phyloP scores from a whole-genome alignment of 2,113 vertebrate genomes.

The Archocentrus centrarchus region DNA sequence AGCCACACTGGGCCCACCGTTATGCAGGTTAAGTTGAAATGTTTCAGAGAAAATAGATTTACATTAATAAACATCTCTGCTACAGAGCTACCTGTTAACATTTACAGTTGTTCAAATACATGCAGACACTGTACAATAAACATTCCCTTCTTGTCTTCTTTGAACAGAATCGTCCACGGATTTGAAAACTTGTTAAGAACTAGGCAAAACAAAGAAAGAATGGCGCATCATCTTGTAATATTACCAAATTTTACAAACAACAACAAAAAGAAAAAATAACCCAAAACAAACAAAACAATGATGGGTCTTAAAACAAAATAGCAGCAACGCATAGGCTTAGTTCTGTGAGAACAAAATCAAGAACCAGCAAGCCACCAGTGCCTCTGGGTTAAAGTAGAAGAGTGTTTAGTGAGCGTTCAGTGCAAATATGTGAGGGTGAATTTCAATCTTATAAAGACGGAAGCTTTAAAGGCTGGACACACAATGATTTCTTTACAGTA shows the following conservation, averaged over 20 bases:
- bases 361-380: conserved; percentile 84
- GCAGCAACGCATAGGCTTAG: conserved; percentile 83
- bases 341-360: conserved; percentile 77
- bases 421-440: conserved; percentile 79
- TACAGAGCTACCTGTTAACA: conserved; percentile 72
- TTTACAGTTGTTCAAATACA: conserved; percentile 77
- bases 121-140: conserved; percentile 71
- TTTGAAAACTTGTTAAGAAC: conserved; percentile 38
- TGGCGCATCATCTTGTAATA: conserved; percentile 42
- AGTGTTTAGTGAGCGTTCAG: conserved; percentile 76
- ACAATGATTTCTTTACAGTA: conserved; percentile 53
- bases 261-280: conserved; percentile 30
- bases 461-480: conserved; percentile 60
- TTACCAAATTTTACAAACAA: neutral
- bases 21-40: conserved; percentile 60
- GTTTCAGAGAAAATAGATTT: conserved; percentile 68
- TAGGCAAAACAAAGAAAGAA: conserved; percentile 32
- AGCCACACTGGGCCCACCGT: conserved; percentile 26
- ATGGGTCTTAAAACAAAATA: conserved; percentile 69
- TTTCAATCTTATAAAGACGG: conserved; percentile 55
- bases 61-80: conserved; percentile 68
- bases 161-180: conserved; percentile 35
- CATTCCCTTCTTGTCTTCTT: conserved; percentile 65
- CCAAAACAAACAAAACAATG: conserved; percentile 18
- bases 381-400: conserved; percentile 75